Evolutionary conservation across 2,888 invertebrate genomes (phyloP), one percentile per base, ranked within the genome.

Genomic region (Sepioteuthis lessoniana): DNA sequence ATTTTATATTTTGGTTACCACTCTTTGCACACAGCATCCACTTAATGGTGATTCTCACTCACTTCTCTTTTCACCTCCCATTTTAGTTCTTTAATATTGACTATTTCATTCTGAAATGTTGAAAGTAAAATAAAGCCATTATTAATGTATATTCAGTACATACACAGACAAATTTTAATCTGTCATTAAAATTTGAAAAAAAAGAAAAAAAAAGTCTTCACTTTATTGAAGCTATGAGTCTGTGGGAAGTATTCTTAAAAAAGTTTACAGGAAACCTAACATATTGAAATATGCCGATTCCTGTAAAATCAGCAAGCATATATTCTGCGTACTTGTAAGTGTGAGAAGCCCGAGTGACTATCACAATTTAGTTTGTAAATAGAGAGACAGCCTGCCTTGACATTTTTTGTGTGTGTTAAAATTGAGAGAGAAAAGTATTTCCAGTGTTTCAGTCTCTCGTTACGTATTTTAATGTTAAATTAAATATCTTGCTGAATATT

Each of bases 371-470:
- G 76, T 76, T 35, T 76, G 76, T 76, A 76, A 76, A 35, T 76
- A 76, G n/a, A n/a, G n/a, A 76, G 76, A 76, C 76, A 76, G 76
- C 76, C n/a, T 76, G 76, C 76, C n/a, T 76, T 76, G 76, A 76
- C n/a, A 10, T 76, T 76, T 76, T 60, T 60, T 76, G n/a, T 76
- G n/a, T 76, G 76, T 76, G 4, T 76, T n/a, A 35, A 76, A 76
- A 76, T 76, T n/a, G 3, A n/a, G n/a, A n/a, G 76, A 76, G n/a
- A 35, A 4, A 76, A 35, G n/a, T n/a, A 35, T 76, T 76, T 76
- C n/a, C n/a, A n/a, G 76, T 35, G n/a, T 76, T 76, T 76, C 13
- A 76, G 13, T 76, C 76, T 76, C 76, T n/a, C 16, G 76, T n/a
- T 76, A 76, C 3, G n/a, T 76, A 76, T 76, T 76, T 76, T 76